Base-by-base conservation (phyloP, 2,888 invertebrate species). In the Trimorus sp. region DNA sequence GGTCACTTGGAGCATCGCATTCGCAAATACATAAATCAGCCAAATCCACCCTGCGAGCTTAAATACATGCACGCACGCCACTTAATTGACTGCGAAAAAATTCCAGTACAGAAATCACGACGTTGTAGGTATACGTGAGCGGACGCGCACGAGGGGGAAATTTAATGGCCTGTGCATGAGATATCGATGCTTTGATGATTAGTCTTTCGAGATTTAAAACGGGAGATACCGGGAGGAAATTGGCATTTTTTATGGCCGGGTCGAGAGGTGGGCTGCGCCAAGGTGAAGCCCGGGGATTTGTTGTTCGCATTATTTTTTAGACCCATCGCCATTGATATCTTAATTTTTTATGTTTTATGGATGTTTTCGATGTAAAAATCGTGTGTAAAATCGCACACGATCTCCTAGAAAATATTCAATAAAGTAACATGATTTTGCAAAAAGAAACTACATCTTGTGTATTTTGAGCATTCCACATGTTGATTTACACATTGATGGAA, bases 161-260 rank as follows among this genome's bases (percentile, higher is more conserved):
- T 75, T 80, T 80, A 80, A 80, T 75, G 80, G 80, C 59, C 75
- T 65, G 79, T 75, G 74, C 73, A 79, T 79, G 79, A 75, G 74
- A 69, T 75, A 79, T 79, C 75, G 79, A 75, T 59, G 74, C 74
- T 59, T 59, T 75, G 69, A 69, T 54, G 69, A 74, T 79, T 62
- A 60, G 26, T 73, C 54, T 60, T 73, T 68, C 54, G 66, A 66
- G 71, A 66, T 71, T 69, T 62, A 58, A 59, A 75, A 42, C 40
- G 56, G 56, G 37, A 66, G 65, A 74, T 65, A 74, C 16, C 45
- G 49, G 6, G 65, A 74, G 74, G 74, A 74, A 74, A 74, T 74
- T 74, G 74, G 59, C 15, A 65, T 65, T 74, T 66, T 74, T 74
- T 74, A 62, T 59, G 66, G 49, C 45, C 36, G 65, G 49, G 14